These are phyloP conservation scores for Echinops telfairi DNA, from an alignment of 2,113 vertebrate genomes.

Conservation along the genomic window DNA sequence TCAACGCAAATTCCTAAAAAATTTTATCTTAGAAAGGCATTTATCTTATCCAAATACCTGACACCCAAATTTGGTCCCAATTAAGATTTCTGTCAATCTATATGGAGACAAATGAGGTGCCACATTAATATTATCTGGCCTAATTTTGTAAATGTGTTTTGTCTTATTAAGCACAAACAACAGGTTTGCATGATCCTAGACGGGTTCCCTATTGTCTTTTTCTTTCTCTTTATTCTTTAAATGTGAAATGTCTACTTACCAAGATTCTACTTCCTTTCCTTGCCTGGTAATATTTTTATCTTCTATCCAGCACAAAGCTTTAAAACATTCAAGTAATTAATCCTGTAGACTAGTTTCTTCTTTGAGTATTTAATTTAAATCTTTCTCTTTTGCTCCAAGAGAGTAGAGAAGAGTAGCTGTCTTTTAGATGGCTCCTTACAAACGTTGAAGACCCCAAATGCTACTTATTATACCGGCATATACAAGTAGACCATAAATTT, in stretches of 20 bases:
- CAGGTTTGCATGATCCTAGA: not conserved
- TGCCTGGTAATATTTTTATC: conserved; percentile 21
- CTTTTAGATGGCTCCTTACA: no score
- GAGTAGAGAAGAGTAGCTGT: no score
- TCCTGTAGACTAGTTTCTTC: no score
- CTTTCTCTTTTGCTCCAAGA: no score
- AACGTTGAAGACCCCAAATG: no score
- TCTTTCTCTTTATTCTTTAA: conserved; percentile 40
- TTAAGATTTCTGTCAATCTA: conserved; percentile 2
- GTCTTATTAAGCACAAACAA: not conserved
- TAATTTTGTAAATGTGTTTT: conserved; percentile 6
- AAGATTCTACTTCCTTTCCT: conserved; percentile 13
- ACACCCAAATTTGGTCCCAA: conserved; percentile 40
- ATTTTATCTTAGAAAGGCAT: conserved; percentile 44
- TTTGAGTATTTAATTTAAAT: no score
- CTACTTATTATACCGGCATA: no score
- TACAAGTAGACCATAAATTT: no score
- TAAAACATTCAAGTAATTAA: not conserved
- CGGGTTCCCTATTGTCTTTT: not conserved
- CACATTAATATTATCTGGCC: not conserved
- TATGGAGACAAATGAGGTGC: not conserved
- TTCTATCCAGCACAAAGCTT: not conserved
- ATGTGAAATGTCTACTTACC: not conserved
- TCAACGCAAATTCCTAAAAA: not conserved
- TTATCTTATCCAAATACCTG: conserved; percentile 17